These are phyloP conservation scores for Salvelinus alpinus DNA, from an alignment of 2,113 vertebrate species.

Conservation along the genomic window DNA sequence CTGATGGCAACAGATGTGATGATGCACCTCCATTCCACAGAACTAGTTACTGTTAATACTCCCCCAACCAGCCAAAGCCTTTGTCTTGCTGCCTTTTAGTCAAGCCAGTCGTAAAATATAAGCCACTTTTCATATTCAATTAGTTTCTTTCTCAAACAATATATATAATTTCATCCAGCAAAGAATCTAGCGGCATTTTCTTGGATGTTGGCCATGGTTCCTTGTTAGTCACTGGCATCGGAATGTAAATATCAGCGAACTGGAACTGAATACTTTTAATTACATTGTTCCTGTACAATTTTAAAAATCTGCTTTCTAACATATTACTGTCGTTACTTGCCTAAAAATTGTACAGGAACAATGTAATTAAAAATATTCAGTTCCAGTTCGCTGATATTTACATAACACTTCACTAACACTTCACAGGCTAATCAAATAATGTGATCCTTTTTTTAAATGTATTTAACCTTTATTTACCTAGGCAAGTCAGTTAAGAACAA, in stretches of 20 bases:
- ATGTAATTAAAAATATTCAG: no score
- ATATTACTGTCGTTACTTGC: constrained; percentile 49
- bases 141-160: constrained; percentile 3
- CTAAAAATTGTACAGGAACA: constrained; percentile 3
- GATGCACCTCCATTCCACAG: constrained; percentile 10
- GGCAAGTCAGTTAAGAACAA: no score
- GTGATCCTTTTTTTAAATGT: constrained; percentile 19
- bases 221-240: constrained; percentile 29
- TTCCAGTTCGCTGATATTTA: no score
- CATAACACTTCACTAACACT: constrained; percentile 9
- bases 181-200: constrained; percentile 12
- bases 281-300: constrained; percentile 38
- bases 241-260: constrained; percentile 55
- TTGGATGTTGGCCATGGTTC: not conserved
- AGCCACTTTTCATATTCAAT: constrained; percentile 1
- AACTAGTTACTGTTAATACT: constrained; percentile 8
- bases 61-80: constrained; percentile 24
- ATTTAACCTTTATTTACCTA: no score
- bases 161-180: constrained; percentile 10
- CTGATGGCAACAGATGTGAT: constrained; percentile 24
- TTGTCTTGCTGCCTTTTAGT: constrained; percentile 15
- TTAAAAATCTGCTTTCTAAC: constrained; percentile 39
- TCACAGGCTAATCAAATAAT: constrained; percentile 52
- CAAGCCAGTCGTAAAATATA: constrained; percentile 24
- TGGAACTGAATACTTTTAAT: constrained; percentile 59